Base-by-base conservation (phyloP, 2,797 vertebrate species). In the Nasua narica region DNA sequence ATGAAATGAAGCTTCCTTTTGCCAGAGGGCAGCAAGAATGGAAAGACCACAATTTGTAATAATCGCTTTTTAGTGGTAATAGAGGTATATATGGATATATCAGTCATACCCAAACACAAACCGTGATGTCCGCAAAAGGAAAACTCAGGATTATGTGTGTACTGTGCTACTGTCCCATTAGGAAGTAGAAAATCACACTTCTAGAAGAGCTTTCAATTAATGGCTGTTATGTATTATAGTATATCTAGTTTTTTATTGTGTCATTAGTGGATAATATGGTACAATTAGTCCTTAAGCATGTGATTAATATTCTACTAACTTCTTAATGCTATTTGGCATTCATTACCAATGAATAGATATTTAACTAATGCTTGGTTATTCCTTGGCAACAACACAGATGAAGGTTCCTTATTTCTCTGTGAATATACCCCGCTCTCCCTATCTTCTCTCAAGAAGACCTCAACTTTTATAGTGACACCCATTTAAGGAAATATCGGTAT, bases 231-330 rank as follows among this genome's bases (percentile, higher is more conserved):
- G 0, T 97, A 78, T 96, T 91, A 96, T 89, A 94, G 21, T 94
- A 91, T 97, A 94, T 98, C 94, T 96, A 94, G 91, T 95, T 97
- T 97, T 93, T 98, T 97, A 98, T 95, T 95, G 92, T 95, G 16
- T 52, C 78, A 98, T 98, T 98, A 98, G 97, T 98, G 98, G 97
- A 97, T 98, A 98, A 98, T 97, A 97, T 97, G 96, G 72, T 92
- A 78, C 95, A 98, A 98, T 98, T 98, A 98, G 96, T 93, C 74
- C 70, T 95, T 98, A 98, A 98, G 95, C 97, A 94, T 97, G 96
- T 98, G 95, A 98, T 97, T 98, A 98, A 98, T 98, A 98, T 98
- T 98, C 91, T 98, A 95, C 95, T 98, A 98, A 98, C 91, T 98
- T 70, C 87, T 98, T 98, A 97, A 97, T 97, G 88, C 92, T 98